Conservation (phyloP, 2,113 vertebrate species). For the Paramisgurnus dabryanus region DNA sequence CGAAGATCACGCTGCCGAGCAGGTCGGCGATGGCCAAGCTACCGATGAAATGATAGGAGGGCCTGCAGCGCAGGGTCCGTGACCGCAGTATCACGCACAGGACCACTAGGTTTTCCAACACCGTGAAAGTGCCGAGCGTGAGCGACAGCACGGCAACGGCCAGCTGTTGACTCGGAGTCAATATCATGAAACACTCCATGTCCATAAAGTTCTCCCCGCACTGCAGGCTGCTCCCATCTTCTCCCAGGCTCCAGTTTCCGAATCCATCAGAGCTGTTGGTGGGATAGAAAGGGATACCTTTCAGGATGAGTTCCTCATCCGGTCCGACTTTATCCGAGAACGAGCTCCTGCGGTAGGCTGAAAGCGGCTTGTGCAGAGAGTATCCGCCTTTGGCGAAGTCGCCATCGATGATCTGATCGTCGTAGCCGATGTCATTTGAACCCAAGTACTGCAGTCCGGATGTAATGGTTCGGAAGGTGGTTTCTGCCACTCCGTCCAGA, state of each 20-base stretch:
- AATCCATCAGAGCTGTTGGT: constrained; percentile 90
- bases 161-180: constrained; percentile 95
- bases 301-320: constrained; percentile 84
- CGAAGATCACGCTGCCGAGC: constrained; percentile 95
- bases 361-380: constrained; percentile 89
- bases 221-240: constrained; percentile 86
- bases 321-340: constrained; percentile 89
- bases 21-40: constrained; percentile 96
- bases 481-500: constrained; percentile 96
- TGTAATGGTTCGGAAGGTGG: constrained; percentile 97
- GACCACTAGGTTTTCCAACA: constrained; percentile 95
- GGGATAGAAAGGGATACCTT: constrained; percentile 82
- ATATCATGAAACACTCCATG: constrained; percentile 99
- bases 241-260: constrained; percentile 86
- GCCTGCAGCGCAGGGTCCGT: constrained; percentile 91
- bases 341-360: constrained; percentile 89
- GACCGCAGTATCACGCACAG: constrained; percentile 94
- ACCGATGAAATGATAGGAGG: constrained; percentile 97
- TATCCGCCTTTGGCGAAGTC: constrained; percentile 86
- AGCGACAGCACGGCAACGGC: constrained; percentile 92
- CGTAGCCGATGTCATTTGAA: constrained; percentile 93
- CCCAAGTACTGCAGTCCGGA: constrained; percentile 93
- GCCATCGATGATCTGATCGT: constrained; percentile 81
- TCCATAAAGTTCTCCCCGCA: constrained; percentile 99
- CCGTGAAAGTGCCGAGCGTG: constrained; percentile 95